Evolutionary conservation across 2,113 vertebrate genomes (phyloP).

Genomic region (Argyrosomus japonicus): DNA sequence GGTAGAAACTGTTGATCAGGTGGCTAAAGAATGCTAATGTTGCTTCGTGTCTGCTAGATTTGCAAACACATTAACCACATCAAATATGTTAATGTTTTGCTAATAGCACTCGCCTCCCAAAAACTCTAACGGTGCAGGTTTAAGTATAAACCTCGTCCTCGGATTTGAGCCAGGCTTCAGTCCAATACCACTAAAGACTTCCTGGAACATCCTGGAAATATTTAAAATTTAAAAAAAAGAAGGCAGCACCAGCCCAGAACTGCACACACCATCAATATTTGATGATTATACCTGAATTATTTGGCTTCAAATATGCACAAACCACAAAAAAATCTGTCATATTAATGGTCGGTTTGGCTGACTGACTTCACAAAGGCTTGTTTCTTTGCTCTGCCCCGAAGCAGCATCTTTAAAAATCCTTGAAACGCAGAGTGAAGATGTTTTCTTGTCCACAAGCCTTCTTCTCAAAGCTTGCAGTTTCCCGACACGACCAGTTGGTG

Average conservation of each 20-base stretch:
- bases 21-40: too few species aligned
- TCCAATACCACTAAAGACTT: too few species aligned
- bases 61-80: not conserved
- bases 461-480: slow-evolving; percentile 63
- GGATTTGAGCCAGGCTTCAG: not conserved
- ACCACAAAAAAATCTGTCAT: too few species aligned
- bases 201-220: not conserved
- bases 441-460: slow-evolving; percentile 4
- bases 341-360: not conserved
- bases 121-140: not conserved
- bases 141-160: not conserved
- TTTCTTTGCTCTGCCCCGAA: not conserved
- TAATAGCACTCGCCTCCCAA: not conserved
- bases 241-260: not conserved
- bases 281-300: not conserved
- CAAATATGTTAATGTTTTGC: not conserved
- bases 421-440: not conserved
- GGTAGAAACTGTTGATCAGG: not conserved
- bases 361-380: not conserved
- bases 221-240: not conserved
- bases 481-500: slow-evolving; percentile 85
- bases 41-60: too few species aligned
- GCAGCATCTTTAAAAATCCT: slow-evolving; percentile 8
- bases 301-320: not conserved
- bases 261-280: not conserved